Evolutionary conservation across 2,797 vertebrate genomes (phyloP), one percentile per base, ranked within the genome.

Genomic region (Fringilla coelebs): DNA sequence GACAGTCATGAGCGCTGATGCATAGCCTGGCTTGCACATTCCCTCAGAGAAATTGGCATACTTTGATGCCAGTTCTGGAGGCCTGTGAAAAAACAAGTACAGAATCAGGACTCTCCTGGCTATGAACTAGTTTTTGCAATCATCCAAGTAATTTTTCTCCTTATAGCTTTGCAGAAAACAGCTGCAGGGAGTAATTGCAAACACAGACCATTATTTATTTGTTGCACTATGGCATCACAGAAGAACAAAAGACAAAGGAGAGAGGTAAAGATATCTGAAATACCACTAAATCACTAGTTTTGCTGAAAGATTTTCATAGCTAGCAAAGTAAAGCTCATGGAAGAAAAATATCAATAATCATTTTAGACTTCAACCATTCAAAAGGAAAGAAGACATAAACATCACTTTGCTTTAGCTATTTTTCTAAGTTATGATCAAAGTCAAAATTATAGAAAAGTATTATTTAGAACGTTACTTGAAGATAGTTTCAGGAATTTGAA

Each of bases 31-130:
- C 88, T 98, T 99, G 98, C 99, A 99, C 77, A 93, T 89, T 90
- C 98, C 99, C 81, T 99, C 98, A 34, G 98, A 99, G 96, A 99
- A 98, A 98, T 99, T 99, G 93, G 98, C 98, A 57, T 99, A 99
- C 96, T 98, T 99, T 94, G 98, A 98, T 77, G 97, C 96, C 96
- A 99, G 95, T 92, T 99, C 99, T 67, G 96, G 97, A 96, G 99
- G 98, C 97, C 99, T 99, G 91, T 43, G 75, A 51, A 92, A 88
- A 96, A 74, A 89, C 32, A 90, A 87, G 89, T 5, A 76, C 61
- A 96, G 57, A 86, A 94, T 97, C 75, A 97, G 38, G 65, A 81
- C 43, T 89, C 60, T 86, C 57, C 60, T 79, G 85, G 70, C 52
- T 76, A 85, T 17, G 16, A 94, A 78, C 22, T 66, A 31, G 24